These are phyloP conservation scores for Drosophila subquinaria DNA, from an alignment of 2,888 invertebrate species.

Conservation along the genomic window DNA sequence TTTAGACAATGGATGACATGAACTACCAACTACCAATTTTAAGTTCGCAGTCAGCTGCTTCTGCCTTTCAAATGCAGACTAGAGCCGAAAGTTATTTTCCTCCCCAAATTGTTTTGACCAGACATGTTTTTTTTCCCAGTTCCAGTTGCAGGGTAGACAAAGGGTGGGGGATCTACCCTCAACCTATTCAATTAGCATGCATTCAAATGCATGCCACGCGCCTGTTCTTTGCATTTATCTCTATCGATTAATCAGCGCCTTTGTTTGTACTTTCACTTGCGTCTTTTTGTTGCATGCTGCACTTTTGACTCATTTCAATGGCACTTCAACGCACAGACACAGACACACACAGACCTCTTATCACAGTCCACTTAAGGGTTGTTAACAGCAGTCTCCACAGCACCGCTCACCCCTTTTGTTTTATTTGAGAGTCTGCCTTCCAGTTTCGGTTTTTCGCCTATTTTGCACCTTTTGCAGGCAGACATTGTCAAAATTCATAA, in stretches of 20 bases:
- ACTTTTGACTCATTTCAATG: conserved; percentile 62
- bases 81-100: conserved; percentile 47
- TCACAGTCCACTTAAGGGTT: conserved; percentile 63
- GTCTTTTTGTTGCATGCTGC: conserved; percentile 52
- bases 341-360: conserved; percentile 25
- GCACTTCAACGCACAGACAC: conserved; percentile 46
- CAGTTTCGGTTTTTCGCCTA: conserved; percentile 60
- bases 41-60: conserved; percentile 31
- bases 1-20: conserved; percentile 45
- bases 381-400: conserved; percentile 38
- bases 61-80: conserved; percentile 62
- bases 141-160: background rate
- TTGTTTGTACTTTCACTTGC: conserved; percentile 76
- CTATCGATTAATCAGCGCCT: conserved; percentile 72
- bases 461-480: conserved; percentile 70
- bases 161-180: background rate
- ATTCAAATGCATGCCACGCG: conserved; percentile 35
- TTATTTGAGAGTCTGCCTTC: conserved; percentile 3
- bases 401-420: background rate
- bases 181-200: conserved; percentile 50
- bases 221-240: conserved; percentile 30
- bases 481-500: conserved; percentile 79
- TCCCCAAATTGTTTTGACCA: conserved; percentile 40
- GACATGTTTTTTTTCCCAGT: conserved; percentile 4
- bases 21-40: conserved; percentile 54